phyloP scores from a whole-genome alignment of 1,140 invertebrate species.

The Drosophila persimilis region DNA sequence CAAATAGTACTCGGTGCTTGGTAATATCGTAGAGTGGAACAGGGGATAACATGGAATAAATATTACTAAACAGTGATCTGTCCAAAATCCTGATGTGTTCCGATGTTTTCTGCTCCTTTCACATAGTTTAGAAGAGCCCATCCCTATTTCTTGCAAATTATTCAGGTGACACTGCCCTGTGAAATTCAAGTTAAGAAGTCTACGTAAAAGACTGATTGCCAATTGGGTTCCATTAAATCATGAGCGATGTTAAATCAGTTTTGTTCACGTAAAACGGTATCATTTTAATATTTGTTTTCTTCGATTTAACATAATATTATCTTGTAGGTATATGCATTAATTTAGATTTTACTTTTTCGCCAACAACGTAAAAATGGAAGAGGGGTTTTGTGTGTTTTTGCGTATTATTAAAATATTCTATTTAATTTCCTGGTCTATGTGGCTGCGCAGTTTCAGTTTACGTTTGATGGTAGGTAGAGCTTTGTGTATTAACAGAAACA shows the following conservation, averaged over 20 bases:
- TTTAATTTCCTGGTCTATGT: slow-evolving; percentile 63
- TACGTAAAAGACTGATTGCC: too few relatives aligned
- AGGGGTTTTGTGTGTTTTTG: slow-evolving; percentile 65
- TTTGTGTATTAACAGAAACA: slow-evolving; percentile 49
- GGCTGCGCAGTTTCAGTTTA: slow-evolving; percentile 56
- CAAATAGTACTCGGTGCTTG: too few relatives aligned
- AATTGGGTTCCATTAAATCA: neutral
- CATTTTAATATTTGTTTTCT: slow-evolving; percentile 71
- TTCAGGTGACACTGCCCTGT: too few relatives aligned
- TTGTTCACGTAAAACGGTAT: slow-evolving; percentile 68
- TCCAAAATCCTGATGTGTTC: too few relatives aligned
- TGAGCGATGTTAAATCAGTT: neutral
- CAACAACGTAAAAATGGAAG: slow-evolving; percentile 81
- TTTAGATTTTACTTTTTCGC: slow-evolving; percentile 73
- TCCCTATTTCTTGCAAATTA: too few relatives aligned
- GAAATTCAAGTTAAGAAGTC: too few relatives aligned
- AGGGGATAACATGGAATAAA: too few relatives aligned
- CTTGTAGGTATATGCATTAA: slow-evolving; percentile 56
- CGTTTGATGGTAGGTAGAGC: slow-evolving; percentile 45
- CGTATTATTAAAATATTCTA: slow-evolving; percentile 72
- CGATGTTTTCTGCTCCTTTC: too few relatives aligned
- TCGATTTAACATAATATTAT: slow-evolving; percentile 71
- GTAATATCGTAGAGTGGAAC: too few relatives aligned
- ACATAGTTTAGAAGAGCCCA: too few relatives aligned
- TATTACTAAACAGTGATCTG: too few relatives aligned